These are phyloP conservation scores for Dastarcus helophoroides DNA, from an alignment of 2,888 invertebrate species.

Conservation along the genomic window DNA sequence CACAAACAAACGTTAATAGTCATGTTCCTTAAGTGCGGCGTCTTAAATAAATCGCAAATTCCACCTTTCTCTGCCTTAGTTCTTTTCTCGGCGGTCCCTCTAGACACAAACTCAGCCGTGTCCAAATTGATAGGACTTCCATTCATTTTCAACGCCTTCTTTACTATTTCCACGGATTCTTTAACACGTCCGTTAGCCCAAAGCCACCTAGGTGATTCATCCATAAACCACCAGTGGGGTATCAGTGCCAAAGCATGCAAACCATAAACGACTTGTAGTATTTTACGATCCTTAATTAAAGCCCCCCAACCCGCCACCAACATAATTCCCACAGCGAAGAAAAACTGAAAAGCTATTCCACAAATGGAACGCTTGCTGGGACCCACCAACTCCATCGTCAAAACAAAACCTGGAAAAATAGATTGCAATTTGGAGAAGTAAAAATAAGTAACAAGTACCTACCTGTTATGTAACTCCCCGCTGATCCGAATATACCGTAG, in stretches of 20 bases:
- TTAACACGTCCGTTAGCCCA: constrained; percentile 69
- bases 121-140: constrained; percentile 51
- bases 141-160: constrained; percentile 66
- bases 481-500: constrained; percentile 61
- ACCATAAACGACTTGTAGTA: constrained; percentile 69
- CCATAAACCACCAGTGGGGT: constrained; percentile 79
- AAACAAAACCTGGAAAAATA: constrained; percentile 49
- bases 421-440: constrained; percentile 19
- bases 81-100: constrained; percentile 41
- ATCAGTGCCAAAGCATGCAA: constrained; percentile 60
- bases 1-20: constrained; percentile 70
- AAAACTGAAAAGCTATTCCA: constrained; percentile 68
- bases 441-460: constrained; percentile 18
- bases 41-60: constrained; percentile 63
- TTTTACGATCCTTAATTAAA: constrained; percentile 56
- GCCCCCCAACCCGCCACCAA: constrained; percentile 75
- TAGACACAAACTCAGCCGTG: constrained; percentile 52
- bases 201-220: constrained; percentile 80
- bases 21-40: constrained; percentile 66
- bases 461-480: constrained; percentile 53
- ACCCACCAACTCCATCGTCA: constrained; percentile 76
- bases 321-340: constrained; percentile 72
- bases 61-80: constrained; percentile 40
- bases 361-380: constrained; percentile 66
- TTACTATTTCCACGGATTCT: constrained; percentile 64